Conservation (phyloP, 2,113 vertebrate species). For the Psilopogon haemacephalus region DNA sequence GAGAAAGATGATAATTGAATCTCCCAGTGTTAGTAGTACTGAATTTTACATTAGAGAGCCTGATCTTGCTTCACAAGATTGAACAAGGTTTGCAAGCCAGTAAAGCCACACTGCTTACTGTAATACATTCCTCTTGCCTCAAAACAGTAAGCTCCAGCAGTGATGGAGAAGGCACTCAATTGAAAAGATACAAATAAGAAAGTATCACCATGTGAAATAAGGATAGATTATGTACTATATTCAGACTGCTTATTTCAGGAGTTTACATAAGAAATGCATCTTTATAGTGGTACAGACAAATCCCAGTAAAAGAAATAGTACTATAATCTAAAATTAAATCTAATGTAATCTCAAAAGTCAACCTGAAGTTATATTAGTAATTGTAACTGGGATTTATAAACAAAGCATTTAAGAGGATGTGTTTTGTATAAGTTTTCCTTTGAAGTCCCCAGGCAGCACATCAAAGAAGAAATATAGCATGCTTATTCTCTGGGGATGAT, state of each 20-base stretch:
- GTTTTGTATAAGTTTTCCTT: slow-evolving; percentile 5
- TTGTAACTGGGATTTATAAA: slow-evolving; percentile 23
- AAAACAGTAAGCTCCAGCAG: slow-evolving; percentile 14
- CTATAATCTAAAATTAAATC: slow-evolving; percentile 50
- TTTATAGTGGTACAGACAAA: not conserved
- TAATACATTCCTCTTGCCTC: not conserved
- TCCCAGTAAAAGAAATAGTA: not conserved
- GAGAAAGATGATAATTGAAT: not conserved
- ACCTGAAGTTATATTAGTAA: not conserved
- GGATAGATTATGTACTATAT: not conserved
- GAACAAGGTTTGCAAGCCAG: slow-evolving; percentile 17
- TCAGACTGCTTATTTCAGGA: not conserved
- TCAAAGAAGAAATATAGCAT: slow-evolving; percentile 24
- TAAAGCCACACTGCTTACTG: not conserved
- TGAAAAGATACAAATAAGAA: slow-evolving; percentile 46
- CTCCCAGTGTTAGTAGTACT: not conserved
- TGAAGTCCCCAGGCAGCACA: slow-evolving; percentile 48
- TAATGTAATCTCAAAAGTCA: slow-evolving; percentile 32
- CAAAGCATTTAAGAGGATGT: slow-evolving; percentile 34
- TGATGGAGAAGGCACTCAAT: not conserved
- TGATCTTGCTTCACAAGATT: slow-evolving; percentile 1
- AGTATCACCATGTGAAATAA: slow-evolving; percentile 9
- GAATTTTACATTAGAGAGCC: slow-evolving; percentile 46
- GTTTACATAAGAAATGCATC: slow-evolving; percentile 1
- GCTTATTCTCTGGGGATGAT: not conserved